A percentile compares a stretch with the other conserved stretches of the same genome.
Evolutionary conservation across 2,797 vertebrate species (phyloP).

Genomic region (Gymnoscopelus microlampas): DNA sequence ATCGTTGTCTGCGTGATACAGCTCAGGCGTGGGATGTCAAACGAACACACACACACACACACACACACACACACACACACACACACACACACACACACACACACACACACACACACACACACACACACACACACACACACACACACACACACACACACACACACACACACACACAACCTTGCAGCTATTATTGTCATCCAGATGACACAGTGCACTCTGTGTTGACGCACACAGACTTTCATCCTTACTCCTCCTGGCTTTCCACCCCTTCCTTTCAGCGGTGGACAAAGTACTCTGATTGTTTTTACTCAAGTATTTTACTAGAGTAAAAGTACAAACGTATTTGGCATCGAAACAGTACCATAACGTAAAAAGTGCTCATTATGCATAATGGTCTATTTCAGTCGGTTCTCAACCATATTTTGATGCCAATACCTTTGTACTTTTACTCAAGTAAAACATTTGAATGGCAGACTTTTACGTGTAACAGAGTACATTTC

Average conservation of each 20-base stretch:
- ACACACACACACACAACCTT: constrained; percentile 36
- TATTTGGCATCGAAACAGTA: no score
- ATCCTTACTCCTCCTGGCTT: constrained; percentile 24
- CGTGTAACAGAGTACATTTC: no score
- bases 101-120: constrained; percentile 7
- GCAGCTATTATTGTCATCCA: constrained; percentile 50
- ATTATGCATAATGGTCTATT: no score
- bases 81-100: background rate
- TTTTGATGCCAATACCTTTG: no score
- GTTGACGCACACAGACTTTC: constrained; percentile 66
- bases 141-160: constrained; percentile 43
- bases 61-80: constrained; percentile 20
- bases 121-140: constrained; percentile 20
- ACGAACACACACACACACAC: constrained; percentile 27
- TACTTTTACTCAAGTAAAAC: no score
- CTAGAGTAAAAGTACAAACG: no score
- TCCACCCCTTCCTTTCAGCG: constrained; percentile 12
- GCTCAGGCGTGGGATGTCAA: background rate
- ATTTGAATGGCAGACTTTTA: no score
- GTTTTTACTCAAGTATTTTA: no score
- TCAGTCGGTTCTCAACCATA: no score
- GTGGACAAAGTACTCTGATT: no score
- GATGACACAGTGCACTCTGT: constrained; percentile 68
- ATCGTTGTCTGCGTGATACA: no score
- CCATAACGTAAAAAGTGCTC: no score